A percentile compares a stretch with the other conserved stretches of the same genome.
Conservation (phyloP, 2,888 invertebrate genomes). For the Anorthoa munda region DNA sequence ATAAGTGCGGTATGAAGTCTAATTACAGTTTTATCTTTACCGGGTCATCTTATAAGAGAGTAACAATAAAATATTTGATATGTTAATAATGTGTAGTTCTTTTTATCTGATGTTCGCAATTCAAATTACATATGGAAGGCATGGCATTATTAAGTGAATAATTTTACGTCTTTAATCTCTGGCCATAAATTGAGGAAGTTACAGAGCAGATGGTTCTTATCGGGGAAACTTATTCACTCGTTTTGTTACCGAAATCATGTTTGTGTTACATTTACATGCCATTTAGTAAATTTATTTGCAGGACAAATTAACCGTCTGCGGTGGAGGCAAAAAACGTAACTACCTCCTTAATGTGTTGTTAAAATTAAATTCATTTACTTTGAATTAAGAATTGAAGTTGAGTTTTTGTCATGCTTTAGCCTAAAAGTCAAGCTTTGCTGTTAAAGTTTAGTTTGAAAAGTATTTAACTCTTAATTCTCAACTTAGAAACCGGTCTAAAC, state of each 20-base stretch:
- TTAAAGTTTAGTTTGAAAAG: no score
- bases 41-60: conserved; percentile 82
- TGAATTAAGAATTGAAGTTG: no score
- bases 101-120: conserved; percentile 71
- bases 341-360: no score
- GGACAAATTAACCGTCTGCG: background rate
- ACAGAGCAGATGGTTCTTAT: conserved; percentile 23
- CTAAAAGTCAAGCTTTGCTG: no score
- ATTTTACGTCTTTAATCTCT: conserved; percentile 36
- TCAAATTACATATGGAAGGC: conserved; percentile 68
- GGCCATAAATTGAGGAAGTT: conserved; percentile 42
- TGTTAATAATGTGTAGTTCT: conserved; percentile 85
- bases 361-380: no score
- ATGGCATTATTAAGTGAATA: conserved; percentile 42
- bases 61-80: conserved; percentile 87
- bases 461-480: no score
- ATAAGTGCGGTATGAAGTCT: conserved; percentile 87
- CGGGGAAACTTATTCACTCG: conserved; percentile 17
- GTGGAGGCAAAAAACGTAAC: background rate
- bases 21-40: conserved; percentile 88
- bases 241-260: conserved; percentile 32
- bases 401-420: no score
- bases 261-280: conserved; percentile 19
- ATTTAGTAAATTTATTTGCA: background rate
- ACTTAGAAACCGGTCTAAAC: no score